Evolutionary conservation across 2,888 invertebrate genomes (phyloP).

Genomic region (Tetrapedia diversipes): DNA sequence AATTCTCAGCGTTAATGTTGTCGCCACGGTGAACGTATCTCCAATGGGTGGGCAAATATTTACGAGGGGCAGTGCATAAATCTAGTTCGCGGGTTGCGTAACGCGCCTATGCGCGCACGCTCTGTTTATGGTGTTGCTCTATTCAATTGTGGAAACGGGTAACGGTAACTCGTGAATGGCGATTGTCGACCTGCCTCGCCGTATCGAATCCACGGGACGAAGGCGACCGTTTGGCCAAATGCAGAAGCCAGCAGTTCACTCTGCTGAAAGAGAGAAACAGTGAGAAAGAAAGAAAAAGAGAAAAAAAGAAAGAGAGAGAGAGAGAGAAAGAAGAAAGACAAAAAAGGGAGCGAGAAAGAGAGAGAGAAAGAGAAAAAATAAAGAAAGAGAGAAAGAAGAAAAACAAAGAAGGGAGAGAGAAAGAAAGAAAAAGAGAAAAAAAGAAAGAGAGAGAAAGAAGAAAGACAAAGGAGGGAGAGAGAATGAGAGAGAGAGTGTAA

Average conservation of each 20-base stretch:
- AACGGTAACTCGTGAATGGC: slow-evolving; percentile 63
- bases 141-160: slow-evolving; percentile 56
- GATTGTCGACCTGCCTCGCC: slow-evolving; percentile 41
- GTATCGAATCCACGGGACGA: slow-evolving; percentile 37
- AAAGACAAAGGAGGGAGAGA: background rate
- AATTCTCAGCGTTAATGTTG: too few species aligned
- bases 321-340: too few species aligned
- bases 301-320: too few species aligned
- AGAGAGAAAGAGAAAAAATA: background rate
- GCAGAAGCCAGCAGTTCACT: too few species aligned
- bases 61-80: too few species aligned
- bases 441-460: background rate
- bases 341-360: background rate
- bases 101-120: background rate
- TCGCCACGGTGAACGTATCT: too few species aligned
- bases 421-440: background rate
- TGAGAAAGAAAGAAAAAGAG: background rate
- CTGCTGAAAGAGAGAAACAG: background rate
- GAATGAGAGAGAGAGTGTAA: too few species aligned
- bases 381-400: background rate
- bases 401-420: background rate
- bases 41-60: too few species aligned
- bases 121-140: background rate
- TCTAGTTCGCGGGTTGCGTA: slow-evolving; percentile 38
- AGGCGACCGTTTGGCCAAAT: background rate